Evolutionary conservation across 1,140 invertebrate genomes (phyloP).

Genomic region (Drosophila aff.): DNA sequence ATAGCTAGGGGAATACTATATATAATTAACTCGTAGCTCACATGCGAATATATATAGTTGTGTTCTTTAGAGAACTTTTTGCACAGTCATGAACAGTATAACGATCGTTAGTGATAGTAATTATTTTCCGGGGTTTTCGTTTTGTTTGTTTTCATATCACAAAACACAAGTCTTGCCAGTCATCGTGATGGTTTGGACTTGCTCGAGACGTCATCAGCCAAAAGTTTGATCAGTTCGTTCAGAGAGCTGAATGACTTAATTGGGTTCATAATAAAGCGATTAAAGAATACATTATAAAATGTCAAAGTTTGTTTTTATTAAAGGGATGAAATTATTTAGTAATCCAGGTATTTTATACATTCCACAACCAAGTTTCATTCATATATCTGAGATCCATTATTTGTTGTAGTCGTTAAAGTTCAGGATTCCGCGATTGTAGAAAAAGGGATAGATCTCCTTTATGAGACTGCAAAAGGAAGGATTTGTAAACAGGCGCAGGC

Average conservation of each 20-base stretch:
- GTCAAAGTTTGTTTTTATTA: background rate
- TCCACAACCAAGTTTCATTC: background rate
- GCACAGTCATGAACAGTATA: background rate
- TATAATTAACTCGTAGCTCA: background rate
- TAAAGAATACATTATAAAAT: background rate
- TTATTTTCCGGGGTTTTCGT: background rate
- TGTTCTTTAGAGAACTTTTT: background rate
- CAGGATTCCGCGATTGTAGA: constrained; percentile 45
- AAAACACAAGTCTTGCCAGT: background rate
- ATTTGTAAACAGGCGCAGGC: constrained; percentile 33
- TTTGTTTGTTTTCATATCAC: constrained; percentile 7
- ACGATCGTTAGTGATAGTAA: constrained; percentile 1
- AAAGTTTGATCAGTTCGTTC: background rate
- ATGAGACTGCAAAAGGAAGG: constrained; percentile 30
- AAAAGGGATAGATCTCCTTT: constrained; percentile 54
- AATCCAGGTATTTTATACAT: background rate
- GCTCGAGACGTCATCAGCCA: background rate
- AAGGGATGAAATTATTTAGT: background rate
- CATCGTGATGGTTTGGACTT: constrained; percentile 1
- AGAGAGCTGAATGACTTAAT: background rate
- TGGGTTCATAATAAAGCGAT: background rate
- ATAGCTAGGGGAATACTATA: background rate
- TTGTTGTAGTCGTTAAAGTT: constrained; percentile 34
- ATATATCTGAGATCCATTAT: background rate
- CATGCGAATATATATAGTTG: background rate